A percentile compares a stretch with the other conserved stretches of the same genome.
Conservation (phyloP, 2,113 vertebrate species). For the Epinephelus cyanopodus region DNA sequence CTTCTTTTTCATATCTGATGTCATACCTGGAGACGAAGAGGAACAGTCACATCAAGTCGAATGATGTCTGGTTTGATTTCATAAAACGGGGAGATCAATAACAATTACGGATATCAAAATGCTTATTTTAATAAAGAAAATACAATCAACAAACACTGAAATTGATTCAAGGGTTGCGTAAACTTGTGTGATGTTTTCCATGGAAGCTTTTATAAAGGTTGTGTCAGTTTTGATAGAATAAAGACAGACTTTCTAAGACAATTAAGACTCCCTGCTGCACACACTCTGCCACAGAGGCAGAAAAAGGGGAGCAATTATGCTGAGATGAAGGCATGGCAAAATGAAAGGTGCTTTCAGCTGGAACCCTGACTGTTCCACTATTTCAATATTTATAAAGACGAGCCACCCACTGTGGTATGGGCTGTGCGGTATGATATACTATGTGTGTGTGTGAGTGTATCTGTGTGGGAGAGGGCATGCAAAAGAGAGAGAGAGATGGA, state of each 20-base stretch:
- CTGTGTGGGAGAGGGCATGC: slow-evolving; percentile 14
- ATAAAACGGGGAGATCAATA: slow-evolving; percentile 11
- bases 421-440: slow-evolving; percentile 41
- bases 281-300: slow-evolving; percentile 65
- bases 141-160: slow-evolving; percentile 30
- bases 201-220: slow-evolving; percentile 56
- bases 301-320: slow-evolving; percentile 77
- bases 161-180: slow-evolving; percentile 23
- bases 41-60: slow-evolving; percentile 32
- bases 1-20: slow-evolving; percentile 96
- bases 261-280: slow-evolving; percentile 74
- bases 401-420: slow-evolving; percentile 74
- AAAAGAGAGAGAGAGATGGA: slow-evolving; percentile 34
- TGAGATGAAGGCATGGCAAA: slow-evolving; percentile 78
- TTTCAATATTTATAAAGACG: slow-evolving; percentile 83
- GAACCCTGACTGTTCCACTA: slow-evolving; percentile 81
- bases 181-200: slow-evolving; percentile 49
- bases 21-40: slow-evolving; percentile 88
- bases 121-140: slow-evolving; percentile 13
- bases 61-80: background rate
- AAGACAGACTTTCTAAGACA: slow-evolving; percentile 68
- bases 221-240: slow-evolving; percentile 68
- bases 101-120: slow-evolving; percentile 22
- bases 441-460: slow-evolving; percentile 22
- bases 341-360: slow-evolving; percentile 84